phyloP scores from a whole-genome alignment of 2,113 vertebrate species.

The Solea solea region DNA sequence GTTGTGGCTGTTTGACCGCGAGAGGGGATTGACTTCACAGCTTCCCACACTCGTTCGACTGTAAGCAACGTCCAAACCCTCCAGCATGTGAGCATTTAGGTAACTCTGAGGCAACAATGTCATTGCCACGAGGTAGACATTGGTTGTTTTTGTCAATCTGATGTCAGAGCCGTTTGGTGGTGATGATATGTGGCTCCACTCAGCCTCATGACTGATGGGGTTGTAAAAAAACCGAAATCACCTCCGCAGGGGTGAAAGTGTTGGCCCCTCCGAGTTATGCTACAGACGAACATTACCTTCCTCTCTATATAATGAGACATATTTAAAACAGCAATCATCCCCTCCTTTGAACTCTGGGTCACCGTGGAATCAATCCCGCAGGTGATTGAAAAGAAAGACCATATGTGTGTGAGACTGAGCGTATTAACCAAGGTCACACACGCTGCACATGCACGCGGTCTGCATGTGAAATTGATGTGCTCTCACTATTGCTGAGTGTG shows the following conservation, averaged over 20 bases:
- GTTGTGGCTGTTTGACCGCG: slow-evolving; percentile 18
- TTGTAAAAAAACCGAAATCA: slow-evolving; percentile 60
- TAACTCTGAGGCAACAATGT: background rate
- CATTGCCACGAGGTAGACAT: background rate
- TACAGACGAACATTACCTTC: slow-evolving; percentile 64
- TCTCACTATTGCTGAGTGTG: slow-evolving; percentile 62
- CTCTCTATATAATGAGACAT: slow-evolving; percentile 77
- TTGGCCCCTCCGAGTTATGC: slow-evolving; percentile 51
- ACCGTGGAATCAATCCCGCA: slow-evolving; percentile 70
- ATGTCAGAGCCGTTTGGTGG: slow-evolving; percentile 29
- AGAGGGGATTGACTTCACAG: slow-evolving; percentile 12
- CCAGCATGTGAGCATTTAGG: slow-evolving; percentile 1
- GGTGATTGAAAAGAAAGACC: slow-evolving; percentile 76
- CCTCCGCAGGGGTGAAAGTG: slow-evolving; percentile 40
- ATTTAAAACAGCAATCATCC: slow-evolving; percentile 80
- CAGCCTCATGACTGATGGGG: slow-evolving; percentile 65
- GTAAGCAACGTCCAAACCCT: slow-evolving; percentile 16
- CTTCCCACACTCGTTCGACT: slow-evolving; percentile 10
- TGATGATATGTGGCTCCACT: slow-evolving; percentile 38
- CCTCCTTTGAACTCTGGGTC: slow-evolving; percentile 71
- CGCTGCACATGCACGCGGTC: slow-evolving; percentile 12
- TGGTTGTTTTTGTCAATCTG: slow-evolving; percentile 34
- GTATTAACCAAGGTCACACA: slow-evolving; percentile 75
- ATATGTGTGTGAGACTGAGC: slow-evolving; percentile 54
- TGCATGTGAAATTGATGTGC: slow-evolving; percentile 60